Base-by-base conservation (phyloP, 2,888 invertebrate species). In the Hirtodrosophila duncani region DNA sequence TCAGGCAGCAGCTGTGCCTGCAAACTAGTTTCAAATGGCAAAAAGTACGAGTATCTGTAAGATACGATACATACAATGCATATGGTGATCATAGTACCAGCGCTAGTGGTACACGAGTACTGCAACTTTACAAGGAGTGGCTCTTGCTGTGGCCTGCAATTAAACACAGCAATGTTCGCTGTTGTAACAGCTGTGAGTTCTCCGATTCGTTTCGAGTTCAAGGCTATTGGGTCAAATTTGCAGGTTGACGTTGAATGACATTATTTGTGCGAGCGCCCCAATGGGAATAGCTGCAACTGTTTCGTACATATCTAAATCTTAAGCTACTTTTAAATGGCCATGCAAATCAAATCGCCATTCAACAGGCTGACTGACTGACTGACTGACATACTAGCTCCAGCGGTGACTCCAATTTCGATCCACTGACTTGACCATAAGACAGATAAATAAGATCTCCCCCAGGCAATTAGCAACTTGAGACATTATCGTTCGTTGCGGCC, bases 11-110 rank as follows among this genome's bases (percentile, higher is more conserved):
- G 70, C 49, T 50, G 45, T 11, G 16, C 18, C 34, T 26, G 36
- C 77, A 75, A 75, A 75, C 75, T 79, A 81, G 75, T 75, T 75
- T 75, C 81, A 75, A 75, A 75, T 81, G 75, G 77, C 65, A 71
- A 56, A 44, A 74, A 66, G 71, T n/a, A n/a, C n/a, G n/a, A n/a
- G n/a, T 77, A 80, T 80, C 70, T 80, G 57, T 42, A 60, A 78
- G 81, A 72, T 74, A 78, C 74, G 41, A 46, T 38, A 26, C 9
- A 30, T 10, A 23, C 11, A 11, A n/a, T n/a, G n/a, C n/a, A n/a
- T n/a, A n/a, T n/a, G n/a, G n/a, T n/a, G n/a, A n/a, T n/a, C 39
- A 18, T 18, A 18, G 13, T 8, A 14, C 29, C 11, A 29, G 29
- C 13, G 13, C n/a, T n/a, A n/a, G n/a, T n/a, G n/a, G n/a, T n/a